These are phyloP conservation scores for Orthosia gracilis DNA, from an alignment of 2,888 invertebrate genomes.

Conservation along the genomic window DNA sequence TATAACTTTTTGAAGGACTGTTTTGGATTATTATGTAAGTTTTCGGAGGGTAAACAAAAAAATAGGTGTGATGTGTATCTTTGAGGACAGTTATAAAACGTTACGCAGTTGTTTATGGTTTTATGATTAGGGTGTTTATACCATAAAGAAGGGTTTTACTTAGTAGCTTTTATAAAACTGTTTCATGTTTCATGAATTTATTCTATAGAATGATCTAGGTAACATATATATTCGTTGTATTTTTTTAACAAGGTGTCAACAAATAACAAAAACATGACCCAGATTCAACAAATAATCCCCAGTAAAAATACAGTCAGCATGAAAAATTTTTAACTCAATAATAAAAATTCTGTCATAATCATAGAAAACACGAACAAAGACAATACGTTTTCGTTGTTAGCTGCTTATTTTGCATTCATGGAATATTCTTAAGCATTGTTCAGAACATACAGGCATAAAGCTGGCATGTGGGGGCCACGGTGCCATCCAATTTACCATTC, in stretches of 20 bases:
- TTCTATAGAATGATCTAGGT: background rate
- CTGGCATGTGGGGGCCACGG: constrained; percentile 77
- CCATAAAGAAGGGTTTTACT: background rate
- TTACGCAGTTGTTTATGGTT: constrained; percentile 43
- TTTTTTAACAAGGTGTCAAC: background rate
- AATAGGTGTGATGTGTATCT: constrained; percentile 55
- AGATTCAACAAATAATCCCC: constrained; percentile 33
- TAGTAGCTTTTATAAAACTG: background rate
- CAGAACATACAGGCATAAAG: constrained; percentile 80
- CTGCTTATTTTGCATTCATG: constrained; percentile 89
- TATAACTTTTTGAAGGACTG: constrained; percentile 72
- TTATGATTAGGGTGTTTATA: constrained; percentile 43
- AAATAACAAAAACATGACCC: constrained; percentile 12
- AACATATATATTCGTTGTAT: no score
- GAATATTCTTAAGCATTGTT: constrained; percentile 88
- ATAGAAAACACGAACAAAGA: constrained; percentile 81
- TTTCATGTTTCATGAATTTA: background rate
- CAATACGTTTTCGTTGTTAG: constrained; percentile 82
- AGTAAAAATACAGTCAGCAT: constrained; percentile 47
- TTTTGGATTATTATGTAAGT: constrained; percentile 58
- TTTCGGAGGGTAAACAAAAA: constrained; percentile 60
- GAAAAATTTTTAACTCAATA: constrained; percentile 57
- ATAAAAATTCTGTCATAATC: constrained; percentile 82
- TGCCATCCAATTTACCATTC: constrained; percentile 88
- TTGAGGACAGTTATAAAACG: constrained; percentile 48